These are phyloP conservation scores for Electrophaes corylata DNA, from an alignment of 2,888 invertebrate genomes.

Conservation along the genomic window DNA sequence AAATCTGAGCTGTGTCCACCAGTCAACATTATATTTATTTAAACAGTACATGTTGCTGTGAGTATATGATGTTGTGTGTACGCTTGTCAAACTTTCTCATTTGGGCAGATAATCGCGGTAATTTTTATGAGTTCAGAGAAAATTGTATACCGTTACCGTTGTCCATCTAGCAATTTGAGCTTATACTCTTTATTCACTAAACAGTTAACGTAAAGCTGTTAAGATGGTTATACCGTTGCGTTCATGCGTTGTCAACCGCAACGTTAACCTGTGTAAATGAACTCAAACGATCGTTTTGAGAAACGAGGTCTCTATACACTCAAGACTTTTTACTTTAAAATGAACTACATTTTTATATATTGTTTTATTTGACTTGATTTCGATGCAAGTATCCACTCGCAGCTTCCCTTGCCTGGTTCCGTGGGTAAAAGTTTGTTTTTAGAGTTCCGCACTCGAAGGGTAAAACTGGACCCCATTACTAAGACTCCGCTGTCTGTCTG, in stretches of 20 bases:
- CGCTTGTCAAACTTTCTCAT: constrained; percentile 20
- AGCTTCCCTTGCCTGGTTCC: too few species aligned
- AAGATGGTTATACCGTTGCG: constrained; percentile 66
- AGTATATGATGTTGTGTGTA: too few species aligned
- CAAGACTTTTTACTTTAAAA: background rate
- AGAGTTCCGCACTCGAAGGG: too few species aligned
- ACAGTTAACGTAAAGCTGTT: constrained; percentile 62
- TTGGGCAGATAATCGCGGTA: constrained; percentile 14
- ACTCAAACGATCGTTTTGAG: background rate
- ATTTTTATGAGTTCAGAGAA: constrained; percentile 38
- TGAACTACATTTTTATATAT: too few species aligned
- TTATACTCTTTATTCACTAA: constrained; percentile 51
- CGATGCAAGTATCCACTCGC: too few species aligned
- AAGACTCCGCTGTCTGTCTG: too few species aligned
- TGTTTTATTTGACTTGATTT: too few species aligned
- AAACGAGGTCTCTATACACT: background rate
- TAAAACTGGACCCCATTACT: too few species aligned
- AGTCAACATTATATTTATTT: too few species aligned
- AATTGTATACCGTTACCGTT: constrained; percentile 33
- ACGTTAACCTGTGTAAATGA: constrained; percentile 55
- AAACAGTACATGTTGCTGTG: too few species aligned
- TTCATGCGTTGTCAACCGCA: constrained; percentile 71
- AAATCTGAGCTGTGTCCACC: too few species aligned
- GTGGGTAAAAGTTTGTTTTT: too few species aligned
- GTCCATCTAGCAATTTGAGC: constrained; percentile 38